Evolutionary conservation across 2,888 invertebrate genomes (phyloP), one percentile per base, ranked within the genome.

Genomic region (Cephus spinipes): DNA sequence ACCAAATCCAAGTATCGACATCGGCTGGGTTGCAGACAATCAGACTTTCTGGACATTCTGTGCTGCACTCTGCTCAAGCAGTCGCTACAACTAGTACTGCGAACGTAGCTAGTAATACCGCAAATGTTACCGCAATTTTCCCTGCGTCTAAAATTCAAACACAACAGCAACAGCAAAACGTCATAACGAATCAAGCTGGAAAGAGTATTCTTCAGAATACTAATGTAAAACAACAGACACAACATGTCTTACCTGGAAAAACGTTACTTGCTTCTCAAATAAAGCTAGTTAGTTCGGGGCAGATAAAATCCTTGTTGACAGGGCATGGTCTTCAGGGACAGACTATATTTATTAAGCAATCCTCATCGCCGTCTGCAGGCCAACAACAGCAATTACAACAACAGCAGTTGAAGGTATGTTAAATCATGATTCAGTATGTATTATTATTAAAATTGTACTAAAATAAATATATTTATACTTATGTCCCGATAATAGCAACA

Each of bases 21-120:
- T 91, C 92, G 0, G 91, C 92, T 1, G 92, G 94, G 0, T 89
- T 94, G 15, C 94, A 94, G 83, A 91, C 94, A 0, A 93, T 93
- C 78, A 92, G 94, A 40, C 92, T 94, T 76, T 93, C 93, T 0
- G 93, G 91, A 2, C 91, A 91, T 69, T 91, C 91, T 9, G 91
- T 91, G 4, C 81, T 91, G 31, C 91, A 91, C 34, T 89, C 91
- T 3, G 85, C 91, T 11, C 92, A 93, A 80, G 89, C 92, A 0
- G 82, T 91, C 12, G 91, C 92, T 73, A 87, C 91, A 1, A 90
- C 92, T 9, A 89, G 89, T 31, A 88, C 91, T 35, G 88, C 86
- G 71, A 83, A 86, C 33, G 88, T 89, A n/a, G 83, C 89, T 0
- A 91, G 89, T 76, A 91, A 91, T 12, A 89, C 89, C 73, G 82